phyloP scores from a whole-genome alignment of 2,888 invertebrate species.

The Lasioglossum figueresi region DNA sequence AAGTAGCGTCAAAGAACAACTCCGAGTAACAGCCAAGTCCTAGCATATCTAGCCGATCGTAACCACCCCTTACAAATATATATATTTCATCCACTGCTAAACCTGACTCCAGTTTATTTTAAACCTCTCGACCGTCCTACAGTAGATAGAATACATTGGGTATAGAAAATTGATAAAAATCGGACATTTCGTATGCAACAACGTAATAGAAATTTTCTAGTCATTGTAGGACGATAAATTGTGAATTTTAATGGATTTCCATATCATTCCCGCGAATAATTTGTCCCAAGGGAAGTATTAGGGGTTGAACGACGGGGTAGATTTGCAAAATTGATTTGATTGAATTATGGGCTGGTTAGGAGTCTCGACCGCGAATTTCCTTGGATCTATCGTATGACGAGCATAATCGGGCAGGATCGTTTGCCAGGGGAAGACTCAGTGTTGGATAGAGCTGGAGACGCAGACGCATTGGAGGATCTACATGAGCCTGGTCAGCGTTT shows the following conservation, averaged over 20 bases:
- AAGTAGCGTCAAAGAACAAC: too few species aligned
- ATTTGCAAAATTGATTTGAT: neutral
- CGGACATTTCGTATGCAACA: too few species aligned
- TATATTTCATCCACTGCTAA: too few species aligned
- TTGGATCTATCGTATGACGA: constrained; percentile 12
- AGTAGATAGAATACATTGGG: too few species aligned
- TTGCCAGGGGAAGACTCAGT: constrained; percentile 86
- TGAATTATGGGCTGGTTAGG: neutral
- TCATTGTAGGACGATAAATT: neutral
- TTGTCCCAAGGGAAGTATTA: neutral
- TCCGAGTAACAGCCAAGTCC: too few species aligned
- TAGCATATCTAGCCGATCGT: too few species aligned
- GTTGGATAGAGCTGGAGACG: constrained; percentile 94
- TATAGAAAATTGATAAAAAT: too few species aligned
- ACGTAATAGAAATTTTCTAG: neutral
- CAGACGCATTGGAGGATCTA: constrained; percentile 94
- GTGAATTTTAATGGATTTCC: neutral
- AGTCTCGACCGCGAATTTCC: neutral
- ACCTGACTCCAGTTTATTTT: too few species aligned
- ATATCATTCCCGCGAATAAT: neutral
- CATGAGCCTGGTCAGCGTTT: constrained; percentile 92
- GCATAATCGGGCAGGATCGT: constrained; percentile 45
- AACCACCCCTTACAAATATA: too few species aligned
- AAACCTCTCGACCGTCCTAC: too few species aligned
- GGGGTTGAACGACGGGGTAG: neutral